Evolutionary conservation across 2,113 vertebrate genomes (phyloP).

Genomic region (Amphiprion percula): DNA sequence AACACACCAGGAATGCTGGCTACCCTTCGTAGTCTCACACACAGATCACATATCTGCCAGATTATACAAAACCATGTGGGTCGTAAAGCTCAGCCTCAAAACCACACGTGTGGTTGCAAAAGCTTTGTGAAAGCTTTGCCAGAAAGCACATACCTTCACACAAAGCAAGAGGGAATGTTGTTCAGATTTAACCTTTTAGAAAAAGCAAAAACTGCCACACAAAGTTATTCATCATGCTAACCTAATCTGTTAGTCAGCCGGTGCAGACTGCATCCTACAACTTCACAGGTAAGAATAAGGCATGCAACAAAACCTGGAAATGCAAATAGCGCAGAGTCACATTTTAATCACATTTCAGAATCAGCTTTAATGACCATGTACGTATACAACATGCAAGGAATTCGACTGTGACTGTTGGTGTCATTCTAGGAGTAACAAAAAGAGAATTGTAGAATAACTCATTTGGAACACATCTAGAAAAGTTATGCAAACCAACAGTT

Average conservation of each 20-base stretch:
- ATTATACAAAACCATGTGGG: conserved; percentile 56
- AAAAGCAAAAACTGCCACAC: not conserved
- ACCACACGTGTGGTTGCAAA: conserved; percentile 41
- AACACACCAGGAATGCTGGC: not conserved
- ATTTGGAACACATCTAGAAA: too few relatives aligned
- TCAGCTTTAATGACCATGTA: too few relatives aligned
- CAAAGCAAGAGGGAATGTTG: not conserved
- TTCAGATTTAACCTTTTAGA: not conserved
- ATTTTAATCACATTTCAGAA: too few relatives aligned
- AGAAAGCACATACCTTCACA: not conserved
- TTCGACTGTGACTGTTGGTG: too few relatives aligned
- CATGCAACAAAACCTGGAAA: not conserved
- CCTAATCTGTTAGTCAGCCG: not conserved
- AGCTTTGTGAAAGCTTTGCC: not conserved
- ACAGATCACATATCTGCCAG: conserved; percentile 4
- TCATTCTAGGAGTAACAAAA: too few relatives aligned
- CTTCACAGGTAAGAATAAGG: too few relatives aligned
- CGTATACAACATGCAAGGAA: too few relatives aligned
- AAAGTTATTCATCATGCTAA: not conserved
- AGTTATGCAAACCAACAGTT: too few relatives aligned
- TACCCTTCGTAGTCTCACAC: conserved; percentile 8
- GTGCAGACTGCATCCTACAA: not conserved
- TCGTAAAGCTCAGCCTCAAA: conserved; percentile 48
- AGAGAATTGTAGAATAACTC: too few relatives aligned
- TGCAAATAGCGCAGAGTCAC: not conserved